phyloP scores from a whole-genome alignment of 2,797 vertebrate species.

The Cynodonichthys magdalenae region DNA sequence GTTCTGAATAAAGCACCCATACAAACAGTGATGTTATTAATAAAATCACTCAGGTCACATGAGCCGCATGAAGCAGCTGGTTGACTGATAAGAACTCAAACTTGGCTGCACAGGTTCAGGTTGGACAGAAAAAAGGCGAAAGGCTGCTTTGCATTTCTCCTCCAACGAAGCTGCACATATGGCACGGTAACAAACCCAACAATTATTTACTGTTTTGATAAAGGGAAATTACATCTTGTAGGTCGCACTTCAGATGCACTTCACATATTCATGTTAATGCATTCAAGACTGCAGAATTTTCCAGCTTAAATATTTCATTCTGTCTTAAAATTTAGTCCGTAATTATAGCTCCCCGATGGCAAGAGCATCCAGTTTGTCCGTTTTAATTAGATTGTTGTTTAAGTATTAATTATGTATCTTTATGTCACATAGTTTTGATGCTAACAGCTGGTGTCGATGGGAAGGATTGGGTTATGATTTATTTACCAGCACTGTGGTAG shows the following conservation, averaged over 20 bases:
- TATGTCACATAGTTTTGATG: conserved; percentile 97
- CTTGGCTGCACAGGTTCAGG: not conserved
- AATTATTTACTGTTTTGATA: conserved; percentile 96
- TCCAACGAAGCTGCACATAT: conserved; percentile 76
- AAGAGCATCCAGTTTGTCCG: conserved; percentile 96
- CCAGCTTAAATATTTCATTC: conserved; percentile 97
- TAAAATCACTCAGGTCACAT: conserved; percentile 47
- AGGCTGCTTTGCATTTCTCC: conserved; percentile 44
- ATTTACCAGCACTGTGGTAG: conserved; percentile 95
- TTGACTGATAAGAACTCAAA: conserved; percentile 30
- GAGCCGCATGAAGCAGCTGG: conserved; percentile 46
- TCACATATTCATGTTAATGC: conserved; percentile 96
- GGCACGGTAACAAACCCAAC: conserved; percentile 91
- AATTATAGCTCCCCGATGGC: conserved; percentile 94
- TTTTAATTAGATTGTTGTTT: conserved; percentile 99
- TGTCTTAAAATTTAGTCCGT: conserved; percentile 93
- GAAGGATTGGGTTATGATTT: conserved; percentile 90
- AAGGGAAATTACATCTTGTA: conserved; percentile 94
- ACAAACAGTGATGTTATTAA: conserved; percentile 37
- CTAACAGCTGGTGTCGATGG: conserved; percentile 93
- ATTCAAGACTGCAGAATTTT: conserved; percentile 94
- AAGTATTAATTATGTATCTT: conserved; percentile 99
- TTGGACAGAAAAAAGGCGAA: conserved; percentile 5
- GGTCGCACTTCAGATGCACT: conserved; percentile 92
- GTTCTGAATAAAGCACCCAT: conserved; percentile 37